These are phyloP conservation scores for Cettia cetti DNA, from an alignment of 2,113 vertebrate genomes.

Conservation along the genomic window DNA sequence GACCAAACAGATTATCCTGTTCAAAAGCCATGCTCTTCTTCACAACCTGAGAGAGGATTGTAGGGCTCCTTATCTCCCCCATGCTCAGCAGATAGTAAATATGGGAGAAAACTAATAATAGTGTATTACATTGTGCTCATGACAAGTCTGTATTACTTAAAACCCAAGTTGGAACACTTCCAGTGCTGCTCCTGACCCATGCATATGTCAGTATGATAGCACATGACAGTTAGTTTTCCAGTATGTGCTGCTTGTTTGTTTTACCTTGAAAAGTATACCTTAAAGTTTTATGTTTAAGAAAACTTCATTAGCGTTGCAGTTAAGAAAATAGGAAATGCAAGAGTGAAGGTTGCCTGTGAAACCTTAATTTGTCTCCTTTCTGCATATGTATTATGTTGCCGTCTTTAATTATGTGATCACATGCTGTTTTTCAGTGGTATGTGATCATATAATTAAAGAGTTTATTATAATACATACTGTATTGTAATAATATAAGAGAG, in stretches of 20 bases:
- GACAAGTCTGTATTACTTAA: not conserved
- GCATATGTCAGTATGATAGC: not conserved
- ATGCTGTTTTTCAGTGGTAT: slow-evolving; percentile 60
- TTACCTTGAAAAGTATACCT: not conserved
- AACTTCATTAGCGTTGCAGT: not conserved
- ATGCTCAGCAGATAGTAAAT: not conserved
- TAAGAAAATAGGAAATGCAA: slow-evolving; percentile 32
- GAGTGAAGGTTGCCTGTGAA: slow-evolving; percentile 54
- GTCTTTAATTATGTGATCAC: slow-evolving; percentile 66
- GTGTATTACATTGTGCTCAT: not conserved
- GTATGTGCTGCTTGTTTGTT: not conserved
- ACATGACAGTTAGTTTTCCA: not conserved
- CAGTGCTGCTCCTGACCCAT: not conserved
- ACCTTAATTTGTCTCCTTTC: slow-evolving; percentile 48
- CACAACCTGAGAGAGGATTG: not conserved
- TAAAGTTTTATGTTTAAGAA: not conserved
- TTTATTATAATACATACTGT: slow-evolving; percentile 40
- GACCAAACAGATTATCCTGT: not conserved
- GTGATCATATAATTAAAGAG: slow-evolving; percentile 51
- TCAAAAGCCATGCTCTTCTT: not conserved
- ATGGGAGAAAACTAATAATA: not conserved
- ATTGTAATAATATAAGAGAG: slow-evolving; percentile 32
- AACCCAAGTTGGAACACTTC: not conserved
- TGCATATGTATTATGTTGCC: slow-evolving; percentile 49
- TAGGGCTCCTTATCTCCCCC: not conserved